Evolutionary conservation across 2,113 vertebrate genomes (phyloP).

Genomic region (Hemiprocne comata): DNA sequence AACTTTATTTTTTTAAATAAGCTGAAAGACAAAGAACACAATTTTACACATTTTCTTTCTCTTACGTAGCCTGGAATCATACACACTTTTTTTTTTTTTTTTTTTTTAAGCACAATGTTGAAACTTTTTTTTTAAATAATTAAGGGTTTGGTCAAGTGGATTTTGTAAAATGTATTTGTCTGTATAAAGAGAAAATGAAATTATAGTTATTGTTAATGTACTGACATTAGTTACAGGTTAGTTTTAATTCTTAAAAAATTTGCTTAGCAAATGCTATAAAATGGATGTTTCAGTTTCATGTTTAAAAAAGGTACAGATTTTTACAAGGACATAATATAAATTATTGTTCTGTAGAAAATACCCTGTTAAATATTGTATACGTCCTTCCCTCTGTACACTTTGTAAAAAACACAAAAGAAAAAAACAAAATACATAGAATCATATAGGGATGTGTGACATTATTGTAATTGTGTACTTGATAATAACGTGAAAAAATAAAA

Average conservation of each 20-base stretch:
- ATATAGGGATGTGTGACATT: slow-evolving; percentile 90
- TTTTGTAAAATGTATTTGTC: slow-evolving; percentile 82
- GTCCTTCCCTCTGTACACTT: slow-evolving; percentile 93
- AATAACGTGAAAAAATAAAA: slow-evolving; percentile 95
- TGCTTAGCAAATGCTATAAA: slow-evolving; percentile 82
- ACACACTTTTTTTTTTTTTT: slow-evolving; percentile 34
- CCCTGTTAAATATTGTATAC: slow-evolving; percentile 90
- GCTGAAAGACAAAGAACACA: slow-evolving; percentile 80
- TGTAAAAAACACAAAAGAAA: slow-evolving; percentile 85
- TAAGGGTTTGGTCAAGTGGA: slow-evolving; percentile 82
- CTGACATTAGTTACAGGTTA: slow-evolving; percentile 84
- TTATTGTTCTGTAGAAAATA: slow-evolving; percentile 99
- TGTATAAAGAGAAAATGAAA: slow-evolving; percentile 83
- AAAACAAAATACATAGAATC: slow-evolving; percentile 83
- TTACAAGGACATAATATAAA: slow-evolving; percentile 93
- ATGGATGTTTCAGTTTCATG: slow-evolving; percentile 83
- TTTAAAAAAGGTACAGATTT: slow-evolving; percentile 92
- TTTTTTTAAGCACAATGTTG: slow-evolving; percentile 74
- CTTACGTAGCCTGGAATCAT: slow-evolving; percentile 75
- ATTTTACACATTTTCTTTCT: slow-evolving; percentile 72
- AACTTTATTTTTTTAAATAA: slow-evolving; percentile 78
- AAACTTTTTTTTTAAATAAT: slow-evolving; percentile 72
- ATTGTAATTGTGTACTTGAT: slow-evolving; percentile 95
- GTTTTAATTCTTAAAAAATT: slow-evolving; percentile 83
- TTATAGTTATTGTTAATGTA: slow-evolving; percentile 84